Conservation (phyloP, 2,113 vertebrate species). For the Nansenia antarctica region DNA sequence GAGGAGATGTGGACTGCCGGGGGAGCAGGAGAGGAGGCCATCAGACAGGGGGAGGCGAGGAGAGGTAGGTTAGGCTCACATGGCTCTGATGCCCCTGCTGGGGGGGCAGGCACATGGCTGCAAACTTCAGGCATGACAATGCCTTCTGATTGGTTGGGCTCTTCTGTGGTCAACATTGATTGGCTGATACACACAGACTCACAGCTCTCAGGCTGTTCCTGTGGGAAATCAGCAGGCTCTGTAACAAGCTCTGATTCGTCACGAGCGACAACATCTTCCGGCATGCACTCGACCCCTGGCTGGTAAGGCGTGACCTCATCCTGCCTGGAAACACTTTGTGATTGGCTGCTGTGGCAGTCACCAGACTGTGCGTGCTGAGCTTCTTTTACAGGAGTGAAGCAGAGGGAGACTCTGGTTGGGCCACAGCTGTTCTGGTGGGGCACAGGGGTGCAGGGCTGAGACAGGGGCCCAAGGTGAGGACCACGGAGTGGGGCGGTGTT, state of each 20-base stretch:
- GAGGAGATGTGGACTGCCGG: conserved; percentile 4
- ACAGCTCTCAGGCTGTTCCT: background rate
- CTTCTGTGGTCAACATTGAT: background rate
- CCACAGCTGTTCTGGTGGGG: background rate
- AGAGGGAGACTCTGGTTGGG: conserved; percentile 4
- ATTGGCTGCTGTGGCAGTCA: background rate
- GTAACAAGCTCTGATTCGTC: background rate
- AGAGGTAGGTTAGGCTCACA: background rate
- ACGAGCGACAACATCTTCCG: background rate
- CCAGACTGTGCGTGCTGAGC: conserved; percentile 9
- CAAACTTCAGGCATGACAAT: background rate
- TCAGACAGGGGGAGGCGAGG: conserved; percentile 9
- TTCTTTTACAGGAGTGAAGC: conserved; percentile 35
- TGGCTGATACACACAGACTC: background rate
- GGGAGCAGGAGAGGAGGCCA: conserved; percentile 14
- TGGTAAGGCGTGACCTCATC: background rate
- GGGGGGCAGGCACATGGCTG: background rate
- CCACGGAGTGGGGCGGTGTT: conserved; percentile 25
- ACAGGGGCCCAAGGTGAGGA: background rate
- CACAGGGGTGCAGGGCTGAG: conserved; percentile 25
- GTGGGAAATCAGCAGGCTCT: background rate
- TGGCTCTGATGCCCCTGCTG: background rate
- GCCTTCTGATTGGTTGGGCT: background rate
- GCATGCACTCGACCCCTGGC: background rate
- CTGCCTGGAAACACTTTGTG: background rate